Conservation (phyloP, 1,140 invertebrate species). For the Temnothorax curvispinosus region DNA sequence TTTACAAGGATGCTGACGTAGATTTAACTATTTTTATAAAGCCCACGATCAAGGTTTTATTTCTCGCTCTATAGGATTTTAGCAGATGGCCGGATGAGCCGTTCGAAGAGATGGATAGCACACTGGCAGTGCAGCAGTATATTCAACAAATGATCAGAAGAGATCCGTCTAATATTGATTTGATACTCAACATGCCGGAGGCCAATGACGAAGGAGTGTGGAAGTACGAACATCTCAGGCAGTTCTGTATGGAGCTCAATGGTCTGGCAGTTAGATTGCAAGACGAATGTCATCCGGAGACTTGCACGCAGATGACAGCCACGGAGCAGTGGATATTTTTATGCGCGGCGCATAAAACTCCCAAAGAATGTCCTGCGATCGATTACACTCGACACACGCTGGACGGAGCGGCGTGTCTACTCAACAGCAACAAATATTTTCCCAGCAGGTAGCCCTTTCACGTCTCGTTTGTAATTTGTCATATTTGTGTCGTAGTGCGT, state of each 20-base stretch:
- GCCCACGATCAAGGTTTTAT: not conserved
- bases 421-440: constrained; percentile 99
- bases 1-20: constrained; percentile 29
- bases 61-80: constrained; percentile 92
- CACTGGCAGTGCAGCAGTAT: constrained; percentile 98
- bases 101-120: constrained; percentile 99
- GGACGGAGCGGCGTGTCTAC: constrained; percentile 98
- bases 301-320: constrained; percentile 99
- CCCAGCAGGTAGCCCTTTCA: constrained; percentile 94
- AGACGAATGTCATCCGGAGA: constrained; percentile 98
- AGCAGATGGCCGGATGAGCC: constrained; percentile 98
- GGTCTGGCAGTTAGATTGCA: constrained; percentile 97
- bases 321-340: constrained; percentile 99
- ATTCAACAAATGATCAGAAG: constrained; percentile 99
- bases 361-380: constrained; percentile 99
- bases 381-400: constrained; percentile 99
- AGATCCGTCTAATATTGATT: constrained; percentile 97
- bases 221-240: constrained; percentile 99
- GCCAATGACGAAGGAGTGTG: constrained; percentile 99
- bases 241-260: constrained; percentile 99
- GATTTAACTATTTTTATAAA: constrained; percentile 44
- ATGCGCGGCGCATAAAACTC: constrained; percentile 99
- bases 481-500: not conserved
- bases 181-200: constrained; percentile 98
- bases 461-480: not conserved